Percentiles rank a stretch among this genome's conserved stretches.
These are phyloP conservation scores for Lordiphosa mommai DNA, from an alignment of 1,140 invertebrate genomes.

Conservation along the genomic window DNA sequence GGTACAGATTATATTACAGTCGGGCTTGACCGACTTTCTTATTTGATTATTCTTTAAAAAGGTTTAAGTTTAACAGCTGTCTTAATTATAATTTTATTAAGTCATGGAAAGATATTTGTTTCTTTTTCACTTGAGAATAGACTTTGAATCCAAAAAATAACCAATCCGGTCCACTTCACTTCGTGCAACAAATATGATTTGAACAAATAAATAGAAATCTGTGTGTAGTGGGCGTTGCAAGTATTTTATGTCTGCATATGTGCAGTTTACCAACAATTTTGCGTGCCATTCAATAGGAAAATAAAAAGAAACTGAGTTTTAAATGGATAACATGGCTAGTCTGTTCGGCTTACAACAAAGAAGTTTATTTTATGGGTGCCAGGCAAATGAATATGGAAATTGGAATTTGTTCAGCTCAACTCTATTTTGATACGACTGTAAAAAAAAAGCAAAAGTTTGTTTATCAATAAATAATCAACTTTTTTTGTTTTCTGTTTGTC, in stretches of 20 bases:
- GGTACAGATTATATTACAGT: too few species aligned
- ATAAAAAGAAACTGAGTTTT: not conserved
- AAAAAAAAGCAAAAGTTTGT: not conserved
- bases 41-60: too few species aligned
- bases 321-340: slow-evolving; percentile 21
- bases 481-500: slow-evolving; percentile 1
- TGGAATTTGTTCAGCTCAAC: too few species aligned
- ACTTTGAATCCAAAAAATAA: slow-evolving; percentile 1
- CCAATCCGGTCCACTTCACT: slow-evolving; percentile 4
- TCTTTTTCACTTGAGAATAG: too few species aligned
- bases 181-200: slow-evolving; percentile 17
- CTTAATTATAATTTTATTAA: too few species aligned
- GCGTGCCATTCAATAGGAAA: slow-evolving; percentile 39
- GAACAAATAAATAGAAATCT: slow-evolving; percentile 15
- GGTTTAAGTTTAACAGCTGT: too few species aligned
- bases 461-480: not conserved
- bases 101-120: too few species aligned
- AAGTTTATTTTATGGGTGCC: slow-evolving; percentile 29
- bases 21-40: too few species aligned
- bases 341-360: slow-evolving; percentile 10
- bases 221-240: not conserved
- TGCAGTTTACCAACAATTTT: slow-evolving; percentile 60
- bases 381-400: slow-evolving; percentile 34
- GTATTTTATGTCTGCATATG: slow-evolving; percentile 15
- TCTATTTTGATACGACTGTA: not conserved